Evolutionary conservation across 2,113 vertebrate species (phyloP).

Genomic region (Fregata magnificens): DNA sequence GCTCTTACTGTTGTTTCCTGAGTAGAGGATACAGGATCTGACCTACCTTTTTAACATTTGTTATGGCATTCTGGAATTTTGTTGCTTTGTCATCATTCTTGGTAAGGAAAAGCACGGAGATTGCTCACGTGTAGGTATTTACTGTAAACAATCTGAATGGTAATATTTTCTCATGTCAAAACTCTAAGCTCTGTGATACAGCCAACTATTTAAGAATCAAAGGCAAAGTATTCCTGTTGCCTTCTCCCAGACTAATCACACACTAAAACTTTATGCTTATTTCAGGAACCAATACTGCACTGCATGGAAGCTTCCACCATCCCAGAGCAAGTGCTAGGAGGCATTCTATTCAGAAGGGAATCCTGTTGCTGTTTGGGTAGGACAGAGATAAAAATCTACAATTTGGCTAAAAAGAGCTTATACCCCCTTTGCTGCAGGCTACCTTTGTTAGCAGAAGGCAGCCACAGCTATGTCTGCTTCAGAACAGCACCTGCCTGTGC

Average conservation of each 20-base stretch:
- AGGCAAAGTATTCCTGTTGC: neutral
- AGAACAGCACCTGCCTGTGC: neutral
- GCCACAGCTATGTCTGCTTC: neutral
- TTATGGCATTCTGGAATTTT: neutral
- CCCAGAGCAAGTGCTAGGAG: neutral
- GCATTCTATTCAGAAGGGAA: neutral
- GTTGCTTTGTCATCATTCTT: neutral
- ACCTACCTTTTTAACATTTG: neutral
- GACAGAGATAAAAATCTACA: neutral
- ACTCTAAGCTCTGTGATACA: neutral
- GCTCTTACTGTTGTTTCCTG: neutral
- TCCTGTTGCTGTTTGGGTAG: neutral
- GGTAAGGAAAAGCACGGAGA: neutral
- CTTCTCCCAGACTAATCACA: neutral
- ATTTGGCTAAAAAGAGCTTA: neutral
- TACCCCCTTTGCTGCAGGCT: neutral
- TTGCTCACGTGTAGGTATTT: neutral
- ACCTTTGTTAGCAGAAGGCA: neutral
- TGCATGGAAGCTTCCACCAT: neutral
- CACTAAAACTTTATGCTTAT: neutral
- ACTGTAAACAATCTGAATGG: neutral
- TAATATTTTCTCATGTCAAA: neutral
- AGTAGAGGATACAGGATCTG: neutral
- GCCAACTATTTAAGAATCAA: neutral
- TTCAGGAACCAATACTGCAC: neutral